Evolutionary conservation across 2,113 vertebrate genomes (phyloP), one percentile per base, ranked within the genome.

Genomic region (Rana temporaria): DNA sequence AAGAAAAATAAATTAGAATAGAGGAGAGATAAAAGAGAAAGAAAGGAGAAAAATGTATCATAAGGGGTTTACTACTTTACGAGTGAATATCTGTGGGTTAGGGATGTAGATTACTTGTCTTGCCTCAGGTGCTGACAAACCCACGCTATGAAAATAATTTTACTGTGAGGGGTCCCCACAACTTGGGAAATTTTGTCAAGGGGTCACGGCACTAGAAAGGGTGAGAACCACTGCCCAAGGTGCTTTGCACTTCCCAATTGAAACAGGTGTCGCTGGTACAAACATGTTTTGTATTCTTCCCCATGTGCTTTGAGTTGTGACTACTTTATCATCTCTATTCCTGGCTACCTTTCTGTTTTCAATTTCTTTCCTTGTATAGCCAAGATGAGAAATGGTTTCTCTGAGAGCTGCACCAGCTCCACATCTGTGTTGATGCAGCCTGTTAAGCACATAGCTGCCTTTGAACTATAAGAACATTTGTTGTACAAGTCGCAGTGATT

Each of bases 391-490:
- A 72, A 18, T 32, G 56, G 38, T 4, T 20, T 60, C n/a, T 60
- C 52, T n/a, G 52, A 70, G 63, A 70, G 67, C 56, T 30, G 34
- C 42, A 20, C 24, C 30, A 42, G 59, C 48, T n/a, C n/a, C 42
- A 73, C 60, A 81, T 55, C 68, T 73, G 68, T 52, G 34, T 59
- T 32, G 42, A 24, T 56, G 60, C 26, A 24, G 60, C 7, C 62
- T 81, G 24, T 73, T 24, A 65, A 56, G 59, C 6, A 26, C 57
- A 55, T 22, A 17, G 79, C 53, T 19, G 30, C 26, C 69, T 81
- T 81, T 81, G 60, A 81, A 73, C 42, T 73, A 19, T 22, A 12
- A 52, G 55, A 17, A 38, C 8, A 56, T 32, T 26, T 62, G n/a
- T 32, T 24, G 34, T 32, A 67, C 55, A 30, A 18, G 52, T 38